These are phyloP conservation scores for Tillus elongatus DNA, from an alignment of 2,888 invertebrate genomes.

Conservation along the genomic window DNA sequence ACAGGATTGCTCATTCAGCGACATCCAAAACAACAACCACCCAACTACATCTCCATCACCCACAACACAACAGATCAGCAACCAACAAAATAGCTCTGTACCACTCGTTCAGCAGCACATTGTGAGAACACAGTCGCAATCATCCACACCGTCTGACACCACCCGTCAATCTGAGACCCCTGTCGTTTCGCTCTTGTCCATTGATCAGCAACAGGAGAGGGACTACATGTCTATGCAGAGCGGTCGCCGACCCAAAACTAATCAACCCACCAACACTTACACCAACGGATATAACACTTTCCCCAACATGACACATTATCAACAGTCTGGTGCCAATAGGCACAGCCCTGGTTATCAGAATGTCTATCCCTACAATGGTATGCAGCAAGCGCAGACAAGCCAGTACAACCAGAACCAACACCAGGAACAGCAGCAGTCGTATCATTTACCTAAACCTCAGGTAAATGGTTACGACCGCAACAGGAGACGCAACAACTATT, in stretches of 20 bases:
- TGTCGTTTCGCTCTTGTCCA: conserved; percentile 36
- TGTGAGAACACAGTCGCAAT: conserved; percentile 8
- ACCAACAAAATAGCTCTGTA: conserved; percentile 11
- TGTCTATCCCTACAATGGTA: too few relatives aligned
- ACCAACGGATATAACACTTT: neutral
- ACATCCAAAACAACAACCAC: conserved; percentile 32
- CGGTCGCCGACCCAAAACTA: conserved; percentile 31
- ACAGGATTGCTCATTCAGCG: too few relatives aligned
- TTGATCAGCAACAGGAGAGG: conserved; percentile 39
- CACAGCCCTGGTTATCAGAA: too few relatives aligned
- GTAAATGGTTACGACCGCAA: too few relatives aligned
- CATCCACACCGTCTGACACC: conserved; percentile 16
- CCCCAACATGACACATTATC: too few relatives aligned
- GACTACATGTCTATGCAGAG: conserved; percentile 39
- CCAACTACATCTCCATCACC: conserved; percentile 26
- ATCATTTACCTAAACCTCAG: too few relatives aligned
- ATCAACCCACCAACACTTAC: neutral
- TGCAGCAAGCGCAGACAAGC: too few relatives aligned
- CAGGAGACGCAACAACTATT: conserved; percentile 5
- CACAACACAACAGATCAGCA: conserved; percentile 10
- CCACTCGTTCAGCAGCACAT: conserved; percentile 6
- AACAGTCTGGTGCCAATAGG: too few relatives aligned
- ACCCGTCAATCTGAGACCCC: conserved; percentile 35
- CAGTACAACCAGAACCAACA: too few relatives aligned
- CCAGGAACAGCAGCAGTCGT: too few relatives aligned